A percentile compares a stretch with the other conserved stretches of the same genome.
Conservation (phyloP, 2,888 invertebrate species). For the Macaria notata region DNA sequence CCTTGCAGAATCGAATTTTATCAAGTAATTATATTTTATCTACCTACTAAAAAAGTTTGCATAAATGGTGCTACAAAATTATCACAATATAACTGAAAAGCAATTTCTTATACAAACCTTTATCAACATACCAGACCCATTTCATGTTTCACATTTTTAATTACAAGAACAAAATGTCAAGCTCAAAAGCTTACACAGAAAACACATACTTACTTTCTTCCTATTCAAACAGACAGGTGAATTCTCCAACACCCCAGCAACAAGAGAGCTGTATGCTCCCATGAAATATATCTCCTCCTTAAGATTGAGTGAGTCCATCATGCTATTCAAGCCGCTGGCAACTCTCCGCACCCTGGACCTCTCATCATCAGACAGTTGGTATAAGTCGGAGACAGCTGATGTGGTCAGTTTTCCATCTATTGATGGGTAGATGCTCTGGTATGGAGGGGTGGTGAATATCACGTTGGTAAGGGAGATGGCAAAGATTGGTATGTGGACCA, state of each 20-base stretch:
- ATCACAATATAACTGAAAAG: too few species aligned
- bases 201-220: constrained; percentile 70
- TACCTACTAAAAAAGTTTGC: too few species aligned
- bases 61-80: too few species aligned
- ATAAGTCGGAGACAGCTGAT: constrained; percentile 59
- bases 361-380: constrained; percentile 60
- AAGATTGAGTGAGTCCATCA: constrained; percentile 82
- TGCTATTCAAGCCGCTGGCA: constrained; percentile 75
- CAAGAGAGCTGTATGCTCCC: constrained; percentile 83
- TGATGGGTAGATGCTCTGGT: constrained; percentile 80
- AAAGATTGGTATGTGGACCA: constrained; percentile 84
- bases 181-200: too few species aligned
- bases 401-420: constrained; percentile 61
- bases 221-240: constrained; percentile 77
- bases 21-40: too few species aligned
- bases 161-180: too few species aligned
- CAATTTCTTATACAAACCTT: too few species aligned
- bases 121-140: too few species aligned
- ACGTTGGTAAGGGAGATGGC: constrained; percentile 80
- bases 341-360: constrained; percentile 68
- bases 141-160: too few species aligned
- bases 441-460: constrained; percentile 85
- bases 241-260: constrained; percentile 83
- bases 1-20: too few species aligned
- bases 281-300: constrained; percentile 85